Conservation (phyloP, 2,113 vertebrate species). For the Callithrix jacchus region DNA sequence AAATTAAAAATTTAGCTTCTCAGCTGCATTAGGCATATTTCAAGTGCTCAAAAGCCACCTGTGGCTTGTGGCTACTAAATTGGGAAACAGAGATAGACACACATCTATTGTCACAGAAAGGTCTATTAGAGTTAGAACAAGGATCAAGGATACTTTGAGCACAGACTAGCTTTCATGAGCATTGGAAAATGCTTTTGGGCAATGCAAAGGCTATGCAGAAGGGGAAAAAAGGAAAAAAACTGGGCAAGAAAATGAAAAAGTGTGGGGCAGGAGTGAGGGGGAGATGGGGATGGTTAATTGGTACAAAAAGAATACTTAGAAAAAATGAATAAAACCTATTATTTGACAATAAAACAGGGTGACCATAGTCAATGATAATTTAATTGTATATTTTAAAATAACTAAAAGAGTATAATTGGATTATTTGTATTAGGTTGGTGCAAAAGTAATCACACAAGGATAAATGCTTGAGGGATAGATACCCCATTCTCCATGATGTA, state of each 20-base stretch:
- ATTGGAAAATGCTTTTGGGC: not conserved
- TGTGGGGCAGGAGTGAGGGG: not conserved
- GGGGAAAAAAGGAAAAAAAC: rapidly evolving
- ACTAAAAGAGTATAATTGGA: no score
- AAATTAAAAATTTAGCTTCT: not conserved
- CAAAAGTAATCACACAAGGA: no score
- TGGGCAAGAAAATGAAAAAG: not conserved
- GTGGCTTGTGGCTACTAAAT: not conserved
- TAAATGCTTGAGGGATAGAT: no score
- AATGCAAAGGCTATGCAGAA: not conserved
- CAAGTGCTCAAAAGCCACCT: not conserved
- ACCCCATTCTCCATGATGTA: no score
- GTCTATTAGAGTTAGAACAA: not conserved
- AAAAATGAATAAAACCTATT: no score
- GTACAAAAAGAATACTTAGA: no score
- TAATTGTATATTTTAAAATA: no score
- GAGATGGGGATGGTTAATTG: no score
- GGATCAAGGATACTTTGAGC: not conserved
- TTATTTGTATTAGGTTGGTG: no score
- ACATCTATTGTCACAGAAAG: not conserved
- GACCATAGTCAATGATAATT: no score
- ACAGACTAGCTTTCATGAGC: not conserved
- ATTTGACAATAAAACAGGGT: no score
- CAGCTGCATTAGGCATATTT: not conserved
- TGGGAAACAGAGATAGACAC: not conserved